phyloP scores from a whole-genome alignment of 2,797 vertebrate species.

The Alcedo quadribrachys region DNA sequence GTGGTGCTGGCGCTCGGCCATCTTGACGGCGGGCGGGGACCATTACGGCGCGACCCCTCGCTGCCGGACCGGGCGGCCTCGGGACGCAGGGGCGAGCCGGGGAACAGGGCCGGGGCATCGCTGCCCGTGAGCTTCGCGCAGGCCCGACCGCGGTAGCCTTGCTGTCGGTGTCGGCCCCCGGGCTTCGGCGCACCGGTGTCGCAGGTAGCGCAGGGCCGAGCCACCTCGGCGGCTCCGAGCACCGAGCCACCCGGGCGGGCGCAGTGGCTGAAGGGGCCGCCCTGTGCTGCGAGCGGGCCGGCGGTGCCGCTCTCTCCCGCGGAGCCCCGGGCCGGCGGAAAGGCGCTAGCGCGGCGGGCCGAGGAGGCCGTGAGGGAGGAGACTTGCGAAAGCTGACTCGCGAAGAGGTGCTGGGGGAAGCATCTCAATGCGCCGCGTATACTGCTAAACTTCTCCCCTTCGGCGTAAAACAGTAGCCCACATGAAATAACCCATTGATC shows the following conservation, averaged over 20 bases:
- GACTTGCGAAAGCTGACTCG: not conserved
- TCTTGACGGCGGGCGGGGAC: constrained; percentile 25
- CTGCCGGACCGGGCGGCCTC: not conserved
- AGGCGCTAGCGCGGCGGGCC: not conserved
- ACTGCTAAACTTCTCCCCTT: rapidly evolving
- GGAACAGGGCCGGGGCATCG: not conserved
- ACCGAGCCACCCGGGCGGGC: not conserved
- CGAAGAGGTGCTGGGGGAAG: not conserved
- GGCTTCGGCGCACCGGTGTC: not conserved
- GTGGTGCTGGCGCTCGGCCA: constrained; percentile 48
- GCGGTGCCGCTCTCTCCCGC: not conserved
- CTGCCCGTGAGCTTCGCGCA: not conserved
- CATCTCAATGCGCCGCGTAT: not conserved
- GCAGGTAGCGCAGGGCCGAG: not conserved
- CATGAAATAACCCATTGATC: not conserved
- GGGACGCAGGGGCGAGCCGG: not conserved
- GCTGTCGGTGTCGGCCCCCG: not conserved
- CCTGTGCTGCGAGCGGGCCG: rapidly evolving
- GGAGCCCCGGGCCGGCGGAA: not conserved
- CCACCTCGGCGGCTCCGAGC: not conserved
- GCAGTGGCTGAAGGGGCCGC: not conserved
- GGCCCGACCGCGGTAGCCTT: no score
- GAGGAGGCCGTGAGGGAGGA: not conserved
- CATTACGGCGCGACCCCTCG: not conserved
- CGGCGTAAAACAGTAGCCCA: rapidly evolving